Percentiles rank a stretch among this genome's conserved stretches.
phyloP scores from a whole-genome alignment of 30 jellyfish, hydroid and myxozoan species.

The Hydra vulgaris region DNA sequence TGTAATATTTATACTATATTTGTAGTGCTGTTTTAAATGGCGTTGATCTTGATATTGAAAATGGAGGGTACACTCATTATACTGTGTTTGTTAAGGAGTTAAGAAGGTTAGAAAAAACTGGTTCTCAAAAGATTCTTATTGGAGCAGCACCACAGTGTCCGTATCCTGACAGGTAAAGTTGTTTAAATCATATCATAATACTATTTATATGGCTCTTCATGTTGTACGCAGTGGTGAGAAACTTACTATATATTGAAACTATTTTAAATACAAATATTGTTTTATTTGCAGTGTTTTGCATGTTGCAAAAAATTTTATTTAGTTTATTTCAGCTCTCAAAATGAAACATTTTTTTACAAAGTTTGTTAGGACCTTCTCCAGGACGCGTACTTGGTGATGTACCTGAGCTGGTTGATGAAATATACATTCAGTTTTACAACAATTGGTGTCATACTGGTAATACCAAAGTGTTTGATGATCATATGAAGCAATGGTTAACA shows the following conservation, averaged over 20 bases:
- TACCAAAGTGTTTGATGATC: conserved; percentile 59
- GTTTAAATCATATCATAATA: no score
- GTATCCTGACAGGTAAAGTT: conserved; percentile 71
- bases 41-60: conserved; percentile 89
- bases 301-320: no score
- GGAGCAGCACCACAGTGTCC: conserved; percentile 99
- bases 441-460: conserved; percentile 98
- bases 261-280: no score
- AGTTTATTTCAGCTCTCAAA: no score
- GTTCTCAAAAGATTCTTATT: conserved; percentile 54
- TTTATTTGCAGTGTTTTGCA: no score
- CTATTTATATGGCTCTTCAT: no score
- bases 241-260: no score
- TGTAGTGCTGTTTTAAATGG: conserved; percentile 93
- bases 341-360: background rate
- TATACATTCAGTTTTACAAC: conserved; percentile 88
- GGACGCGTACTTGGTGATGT: conserved; percentile 94
- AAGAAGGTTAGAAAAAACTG: conserved; percentile 59
- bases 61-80: conserved; percentile 79
- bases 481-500: conserved; percentile 72
- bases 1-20: background rate
- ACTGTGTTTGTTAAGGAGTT: conserved; percentile 74
- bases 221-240: no score
- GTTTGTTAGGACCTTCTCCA: conserved; percentile 71
- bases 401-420: conserved; percentile 83